A percentile compares a stretch with the other conserved stretches of the same genome.
Conservation (phyloP, 2,888 invertebrate genomes). For the Agriopis leucophaearia region DNA sequence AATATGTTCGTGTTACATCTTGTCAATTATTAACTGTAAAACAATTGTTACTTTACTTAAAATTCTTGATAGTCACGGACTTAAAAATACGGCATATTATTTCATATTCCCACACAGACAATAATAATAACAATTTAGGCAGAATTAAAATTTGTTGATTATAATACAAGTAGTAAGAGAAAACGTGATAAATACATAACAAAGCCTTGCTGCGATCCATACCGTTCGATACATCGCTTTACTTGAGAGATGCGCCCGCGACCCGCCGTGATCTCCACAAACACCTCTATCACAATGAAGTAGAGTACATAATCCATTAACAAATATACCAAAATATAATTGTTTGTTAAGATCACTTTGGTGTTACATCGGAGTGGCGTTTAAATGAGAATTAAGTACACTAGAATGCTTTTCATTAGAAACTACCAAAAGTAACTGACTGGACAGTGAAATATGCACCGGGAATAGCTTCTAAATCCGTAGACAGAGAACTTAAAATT, state of each 20-base stretch:
- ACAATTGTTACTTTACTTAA: slow-evolving; percentile 10
- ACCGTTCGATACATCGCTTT: slow-evolving; percentile 48
- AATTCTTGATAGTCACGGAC: slow-evolving; percentile 5
- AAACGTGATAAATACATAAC: slow-evolving; percentile 54
- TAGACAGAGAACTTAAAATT: neutral
- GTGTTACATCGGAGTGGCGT: slow-evolving; percentile 9
- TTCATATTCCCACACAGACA: slow-evolving; percentile 40
- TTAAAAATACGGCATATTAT: slow-evolving; percentile 26
- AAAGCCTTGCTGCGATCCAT: slow-evolving; percentile 45
- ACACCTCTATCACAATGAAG: slow-evolving; percentile 28
- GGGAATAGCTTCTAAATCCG: neutral
- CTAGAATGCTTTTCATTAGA: slow-evolving; percentile 11
- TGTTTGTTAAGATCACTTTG: slow-evolving; percentile 9
- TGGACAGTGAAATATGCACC: neutral
- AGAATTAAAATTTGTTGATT: slow-evolving; percentile 39
- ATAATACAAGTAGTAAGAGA: slow-evolving; percentile 55
- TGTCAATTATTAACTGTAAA: slow-evolving; percentile 13
- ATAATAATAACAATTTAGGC: slow-evolving; percentile 28
- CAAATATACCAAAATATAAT: slow-evolving; percentile 27
- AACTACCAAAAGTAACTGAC: slow-evolving; percentile 1
- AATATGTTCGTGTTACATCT: neutral
- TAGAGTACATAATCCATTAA: slow-evolving; percentile 32
- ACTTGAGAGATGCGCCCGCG: slow-evolving; percentile 41
- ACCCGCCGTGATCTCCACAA: slow-evolving; percentile 46
- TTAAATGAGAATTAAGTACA: slow-evolving; percentile 32